Evolutionary conservation across 1,140 invertebrate species (phyloP).

Genomic region (Drosophila jambulina): DNA sequence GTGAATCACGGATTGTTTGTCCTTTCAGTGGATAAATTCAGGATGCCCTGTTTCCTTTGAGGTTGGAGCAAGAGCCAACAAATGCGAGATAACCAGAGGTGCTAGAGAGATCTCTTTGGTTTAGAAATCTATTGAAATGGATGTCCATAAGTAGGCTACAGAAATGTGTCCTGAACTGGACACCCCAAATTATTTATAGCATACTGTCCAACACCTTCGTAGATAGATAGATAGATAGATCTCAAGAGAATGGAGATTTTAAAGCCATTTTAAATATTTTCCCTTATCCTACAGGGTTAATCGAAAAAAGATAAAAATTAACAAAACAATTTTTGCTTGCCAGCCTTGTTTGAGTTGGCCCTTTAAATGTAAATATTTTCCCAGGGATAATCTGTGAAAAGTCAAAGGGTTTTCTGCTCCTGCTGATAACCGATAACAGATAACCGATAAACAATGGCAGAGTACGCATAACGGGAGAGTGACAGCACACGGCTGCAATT

Average conservation of each 20-base stretch:
- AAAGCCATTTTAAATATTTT: no score
- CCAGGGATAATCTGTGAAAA: background rate
- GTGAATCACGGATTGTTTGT: slow-evolving; percentile 33
- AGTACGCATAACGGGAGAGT: slow-evolving; percentile 1
- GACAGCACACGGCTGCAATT: slow-evolving; percentile 51
- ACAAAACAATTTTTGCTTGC: background rate
- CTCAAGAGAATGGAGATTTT: background rate
- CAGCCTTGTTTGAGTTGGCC: background rate
- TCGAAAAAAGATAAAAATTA: background rate
- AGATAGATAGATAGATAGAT: no score
- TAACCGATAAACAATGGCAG: slow-evolving; percentile 16
- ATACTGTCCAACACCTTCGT: background rate
- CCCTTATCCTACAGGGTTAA: no score
- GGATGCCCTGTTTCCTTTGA: slow-evolving; percentile 13
- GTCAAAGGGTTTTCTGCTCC: slow-evolving; percentile 19
- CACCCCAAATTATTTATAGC: background rate
- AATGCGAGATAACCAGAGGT: background rate
- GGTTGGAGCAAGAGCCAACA: background rate
- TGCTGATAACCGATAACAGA: slow-evolving; percentile 23
- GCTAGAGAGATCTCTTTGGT: background rate
- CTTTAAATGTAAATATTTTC: background rate
- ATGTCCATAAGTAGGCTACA: background rate
- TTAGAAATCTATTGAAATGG: background rate
- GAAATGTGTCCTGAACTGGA: background rate
- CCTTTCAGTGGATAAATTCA: slow-evolving; percentile 17